Conservation (phyloP, 2,113 vertebrate species). For the Tympanuchus pallidicinctus region DNA sequence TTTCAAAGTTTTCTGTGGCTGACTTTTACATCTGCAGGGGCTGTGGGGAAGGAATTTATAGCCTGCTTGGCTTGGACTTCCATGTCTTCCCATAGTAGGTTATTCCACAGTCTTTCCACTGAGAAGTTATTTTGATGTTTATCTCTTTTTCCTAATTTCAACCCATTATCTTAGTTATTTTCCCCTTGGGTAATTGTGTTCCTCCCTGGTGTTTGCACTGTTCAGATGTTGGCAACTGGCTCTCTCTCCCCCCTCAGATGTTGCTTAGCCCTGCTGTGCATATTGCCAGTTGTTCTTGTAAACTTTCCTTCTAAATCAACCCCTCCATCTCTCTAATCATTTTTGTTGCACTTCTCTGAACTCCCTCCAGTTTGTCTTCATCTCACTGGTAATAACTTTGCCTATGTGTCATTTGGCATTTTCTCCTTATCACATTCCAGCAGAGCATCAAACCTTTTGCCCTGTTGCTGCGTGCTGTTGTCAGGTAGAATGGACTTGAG, state of each 20-base stretch:
- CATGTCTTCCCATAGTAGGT: not conserved
- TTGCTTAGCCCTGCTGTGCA: slow-evolving; percentile 54
- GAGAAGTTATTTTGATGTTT: slow-evolving; percentile 58
- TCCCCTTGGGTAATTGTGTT: slow-evolving; percentile 44
- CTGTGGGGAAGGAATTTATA: not conserved
- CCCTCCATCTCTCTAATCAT: slow-evolving; percentile 72
- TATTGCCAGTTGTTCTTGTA: slow-evolving; percentile 58
- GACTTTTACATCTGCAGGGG: not conserved
- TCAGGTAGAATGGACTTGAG: slow-evolving; percentile 65
- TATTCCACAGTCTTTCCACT: slow-evolving; percentile 32
- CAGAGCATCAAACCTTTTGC: slow-evolving; percentile 72
- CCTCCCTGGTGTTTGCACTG: slow-evolving; percentile 33
- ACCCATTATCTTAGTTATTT: slow-evolving; percentile 47
- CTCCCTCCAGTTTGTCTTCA: slow-evolving; percentile 69
- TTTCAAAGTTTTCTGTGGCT: slow-evolving; percentile 14
- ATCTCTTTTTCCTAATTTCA: slow-evolving; percentile 62
- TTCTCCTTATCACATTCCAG: slow-evolving; percentile 70
- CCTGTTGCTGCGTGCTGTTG: slow-evolving; percentile 53
- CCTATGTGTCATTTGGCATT: slow-evolving; percentile 66
- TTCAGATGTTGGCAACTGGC: slow-evolving; percentile 16
- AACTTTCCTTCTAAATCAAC: slow-evolving; percentile 65
- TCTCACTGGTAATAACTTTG: slow-evolving; percentile 57
- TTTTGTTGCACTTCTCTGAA: slow-evolving; percentile 72
- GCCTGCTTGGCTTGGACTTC: not conserved
- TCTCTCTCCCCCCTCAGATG: slow-evolving; percentile 26